These are phyloP conservation scores for Sus scrofa DNA, from an alignment of 2,113 vertebrate genomes.

Conservation along the genomic window DNA sequence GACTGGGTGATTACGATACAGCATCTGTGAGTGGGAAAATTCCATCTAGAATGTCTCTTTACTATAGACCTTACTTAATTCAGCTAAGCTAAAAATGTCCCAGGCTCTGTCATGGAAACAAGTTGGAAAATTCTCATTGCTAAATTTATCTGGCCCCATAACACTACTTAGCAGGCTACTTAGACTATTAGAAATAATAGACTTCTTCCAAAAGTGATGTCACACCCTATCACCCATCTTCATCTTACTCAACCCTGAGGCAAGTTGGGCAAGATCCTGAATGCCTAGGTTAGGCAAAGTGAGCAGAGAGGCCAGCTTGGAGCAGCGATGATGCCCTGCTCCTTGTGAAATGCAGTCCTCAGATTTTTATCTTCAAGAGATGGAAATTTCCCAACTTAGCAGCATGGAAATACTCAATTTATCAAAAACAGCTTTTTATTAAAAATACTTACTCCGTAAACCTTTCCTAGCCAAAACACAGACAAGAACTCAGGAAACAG, in stretches of 20 bases:
- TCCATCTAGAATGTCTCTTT: constrained; percentile 74
- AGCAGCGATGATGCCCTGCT: background rate
- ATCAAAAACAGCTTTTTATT: background rate
- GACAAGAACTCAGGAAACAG: background rate
- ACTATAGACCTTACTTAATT: constrained; percentile 75
- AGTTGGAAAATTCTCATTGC: constrained; percentile 71
- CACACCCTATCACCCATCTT: constrained; percentile 22
- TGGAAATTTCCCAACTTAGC: constrained; percentile 52
- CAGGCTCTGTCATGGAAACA: constrained; percentile 70
- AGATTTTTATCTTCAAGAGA: constrained; percentile 52
- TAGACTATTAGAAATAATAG: constrained; percentile 59
- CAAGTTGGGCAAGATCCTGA: background rate
- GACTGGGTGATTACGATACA: background rate
- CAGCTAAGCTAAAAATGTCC: constrained; percentile 78
- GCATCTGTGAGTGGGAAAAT: constrained; percentile 73
- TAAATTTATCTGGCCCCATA: constrained; percentile 74
- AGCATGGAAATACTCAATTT: constrained; percentile 31
- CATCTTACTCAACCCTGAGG: constrained; percentile 27
- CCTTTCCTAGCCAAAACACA: background rate
- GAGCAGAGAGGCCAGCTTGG: background rate
- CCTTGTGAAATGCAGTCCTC: background rate
- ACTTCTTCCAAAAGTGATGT: constrained; percentile 71
- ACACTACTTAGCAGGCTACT: constrained; percentile 57
- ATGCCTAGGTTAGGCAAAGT: background rate
- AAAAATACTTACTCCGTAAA: background rate